phyloP scores from a whole-genome alignment of 2,113 vertebrate genomes.

The Xenopus tropicalis region UCB_Xtro_10.0 CM004449.2:67229001-67229500 shows the following conservation, averaged over 20 bases:
- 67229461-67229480: constrained; percentile 26
- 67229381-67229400: background rate
- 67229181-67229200: constrained; percentile 4
- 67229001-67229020: too few species aligned
- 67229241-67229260: constrained; percentile 31
- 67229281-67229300: constrained; percentile 24
- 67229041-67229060: too few species aligned
- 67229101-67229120: too few species aligned
- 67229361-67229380: too few species aligned
- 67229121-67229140: background rate
- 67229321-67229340: background rate
- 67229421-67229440: background rate
- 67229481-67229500: constrained; percentile 7
- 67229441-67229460: constrained; percentile 11
- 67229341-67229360: too few species aligned
- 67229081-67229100: too few species aligned
- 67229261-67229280: constrained; percentile 12
- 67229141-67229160: background rate
- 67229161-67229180: background rate
- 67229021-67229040: too few species aligned
- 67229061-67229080: too few species aligned
- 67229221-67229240: background rate
- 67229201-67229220: too few species aligned
- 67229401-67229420: background rate
- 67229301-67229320: constrained; percentile 23